Percentiles rank a stretch among this genome's conserved stretches.
Conservation (phyloP, 2,888 invertebrate genomes). For the Sesia apiformis region DNA sequence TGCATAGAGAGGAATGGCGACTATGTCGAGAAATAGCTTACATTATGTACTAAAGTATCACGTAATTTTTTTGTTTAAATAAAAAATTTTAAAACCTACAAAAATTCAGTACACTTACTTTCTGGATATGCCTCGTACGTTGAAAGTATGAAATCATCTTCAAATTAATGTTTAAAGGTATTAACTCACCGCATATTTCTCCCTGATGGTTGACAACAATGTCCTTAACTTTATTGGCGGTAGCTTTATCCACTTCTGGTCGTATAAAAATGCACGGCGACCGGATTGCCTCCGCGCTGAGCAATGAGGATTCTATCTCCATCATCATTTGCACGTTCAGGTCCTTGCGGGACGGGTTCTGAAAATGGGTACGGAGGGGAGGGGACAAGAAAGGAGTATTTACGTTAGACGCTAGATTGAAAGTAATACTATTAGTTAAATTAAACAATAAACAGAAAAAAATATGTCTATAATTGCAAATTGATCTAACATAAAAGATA, state of each 20-base stretch:
- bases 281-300: constrained; percentile 85
- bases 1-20: no score
- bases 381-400: neutral
- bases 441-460: neutral
- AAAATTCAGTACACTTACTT: no score
- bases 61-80: no score
- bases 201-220: constrained; percentile 92
- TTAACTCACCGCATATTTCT: constrained; percentile 73
- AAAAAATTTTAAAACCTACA: no score
- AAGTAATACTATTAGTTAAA: neutral
- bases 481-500: no score
- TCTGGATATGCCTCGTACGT: no score
- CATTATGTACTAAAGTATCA: no score
- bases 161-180: no score
- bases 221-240: constrained; percentile 88
- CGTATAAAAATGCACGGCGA: constrained; percentile 88
- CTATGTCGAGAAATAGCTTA: no score
- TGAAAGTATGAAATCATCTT: no score
- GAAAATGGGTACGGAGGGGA: constrained; percentile 47
- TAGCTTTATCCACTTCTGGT: constrained; percentile 88
- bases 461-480: neutral
- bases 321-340: constrained; percentile 95
- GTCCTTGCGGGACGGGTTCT: constrained; percentile 93
- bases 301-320: constrained; percentile 88
- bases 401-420: no score